phyloP scores from a whole-genome alignment of 53 echinoderm and acorn worm genomes.

The Paelopatides confundens region DNA sequence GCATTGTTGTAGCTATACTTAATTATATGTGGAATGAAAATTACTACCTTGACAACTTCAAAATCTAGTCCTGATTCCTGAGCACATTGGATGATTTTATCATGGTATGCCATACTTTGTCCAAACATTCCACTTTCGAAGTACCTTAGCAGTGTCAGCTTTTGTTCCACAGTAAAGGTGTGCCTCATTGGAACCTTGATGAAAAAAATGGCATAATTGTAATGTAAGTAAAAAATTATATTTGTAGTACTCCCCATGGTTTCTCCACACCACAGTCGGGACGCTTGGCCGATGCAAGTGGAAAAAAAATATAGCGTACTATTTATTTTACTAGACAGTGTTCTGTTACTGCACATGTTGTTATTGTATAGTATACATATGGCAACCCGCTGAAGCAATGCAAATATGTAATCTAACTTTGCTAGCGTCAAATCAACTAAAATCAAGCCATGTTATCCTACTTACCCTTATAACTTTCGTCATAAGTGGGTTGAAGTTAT shows the following conservation, averaged over 20 bases:
- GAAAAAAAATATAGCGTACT: no score
- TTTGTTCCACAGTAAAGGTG: slow-evolving; percentile 93
- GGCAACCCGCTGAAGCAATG: no score
- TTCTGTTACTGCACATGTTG: no score
- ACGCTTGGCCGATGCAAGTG: no score
- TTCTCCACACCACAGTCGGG: no score
- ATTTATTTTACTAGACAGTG: no score
- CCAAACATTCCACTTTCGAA: slow-evolving; percentile 95
- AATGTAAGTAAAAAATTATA: no score
- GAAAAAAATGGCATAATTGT: neutral
- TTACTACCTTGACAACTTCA: slow-evolving; percentile 89
- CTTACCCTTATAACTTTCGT: slow-evolving; percentile 37
- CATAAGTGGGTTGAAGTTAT: slow-evolving; percentile 10
- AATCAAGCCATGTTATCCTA: slow-evolving; percentile 4
- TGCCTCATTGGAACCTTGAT: slow-evolving; percentile 89
- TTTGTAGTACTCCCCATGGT: no score
- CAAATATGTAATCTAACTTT: no score
- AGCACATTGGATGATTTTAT: slow-evolving; percentile 91
- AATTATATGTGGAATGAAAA: neutral
- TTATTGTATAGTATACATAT: no score
- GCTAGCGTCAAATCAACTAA: slow-evolving; percentile 8
- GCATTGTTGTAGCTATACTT: no score
- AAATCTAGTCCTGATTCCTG: slow-evolving; percentile 91
- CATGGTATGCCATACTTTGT: slow-evolving; percentile 97
- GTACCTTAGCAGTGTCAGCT: slow-evolving; percentile 79